Conservation (phyloP, 2,113 vertebrate species). For the Myiagra hebetior region DNA sequence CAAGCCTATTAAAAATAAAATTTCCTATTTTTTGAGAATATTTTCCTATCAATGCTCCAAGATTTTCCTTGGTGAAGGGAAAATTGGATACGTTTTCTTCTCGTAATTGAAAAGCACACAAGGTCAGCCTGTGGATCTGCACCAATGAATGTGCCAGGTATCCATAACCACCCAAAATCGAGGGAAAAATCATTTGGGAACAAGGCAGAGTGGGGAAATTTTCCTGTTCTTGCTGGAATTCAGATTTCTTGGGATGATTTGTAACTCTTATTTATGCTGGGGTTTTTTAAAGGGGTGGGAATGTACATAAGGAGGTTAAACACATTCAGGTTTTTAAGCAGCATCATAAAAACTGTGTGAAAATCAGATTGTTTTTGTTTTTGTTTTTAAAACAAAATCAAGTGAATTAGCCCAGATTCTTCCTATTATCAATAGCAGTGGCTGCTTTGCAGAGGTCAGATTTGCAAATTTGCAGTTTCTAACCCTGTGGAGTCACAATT, state of each 20-base stretch:
- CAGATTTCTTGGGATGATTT: background rate
- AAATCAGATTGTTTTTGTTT: background rate
- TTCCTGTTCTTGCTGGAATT: background rate
- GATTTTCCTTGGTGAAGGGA: background rate
- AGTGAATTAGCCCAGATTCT: background rate
- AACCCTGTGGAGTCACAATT: background rate
- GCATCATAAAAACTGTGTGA: background rate
- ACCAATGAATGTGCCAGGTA: background rate
- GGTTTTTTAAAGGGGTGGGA: background rate
- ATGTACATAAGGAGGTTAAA: background rate
- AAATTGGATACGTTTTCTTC: accelerated
- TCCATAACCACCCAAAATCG: no score
- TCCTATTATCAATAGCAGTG: background rate
- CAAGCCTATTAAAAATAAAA: background rate
- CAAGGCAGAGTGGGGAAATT: background rate
- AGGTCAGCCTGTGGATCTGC: background rate
- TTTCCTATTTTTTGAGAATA: background rate
- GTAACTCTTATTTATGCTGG: background rate
- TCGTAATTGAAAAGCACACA: background rate
- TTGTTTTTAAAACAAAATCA: background rate
- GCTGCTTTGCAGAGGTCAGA: background rate
- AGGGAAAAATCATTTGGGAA: background rate
- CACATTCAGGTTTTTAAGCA: background rate
- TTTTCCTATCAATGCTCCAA: background rate
- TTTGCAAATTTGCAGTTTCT: background rate